phyloP scores from a whole-genome alignment of 1,140 invertebrate genomes.

The Pristionchus pacificus region DNA sequence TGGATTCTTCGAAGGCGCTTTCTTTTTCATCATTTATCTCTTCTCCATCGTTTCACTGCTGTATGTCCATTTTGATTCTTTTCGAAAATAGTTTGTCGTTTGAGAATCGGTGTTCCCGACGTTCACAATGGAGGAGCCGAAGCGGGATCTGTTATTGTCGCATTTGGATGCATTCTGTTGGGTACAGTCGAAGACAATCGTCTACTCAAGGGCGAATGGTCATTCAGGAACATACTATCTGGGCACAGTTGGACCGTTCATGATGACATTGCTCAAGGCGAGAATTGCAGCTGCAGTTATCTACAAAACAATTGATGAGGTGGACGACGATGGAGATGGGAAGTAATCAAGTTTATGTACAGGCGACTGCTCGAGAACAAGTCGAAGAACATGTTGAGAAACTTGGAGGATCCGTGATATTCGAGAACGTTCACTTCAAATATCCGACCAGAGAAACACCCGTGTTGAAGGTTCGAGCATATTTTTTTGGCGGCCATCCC shows the following conservation, averaged over 20 bases:
- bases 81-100: not conserved
- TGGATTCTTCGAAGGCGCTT: slow-evolving; percentile 38
- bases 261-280: slow-evolving; percentile 41
- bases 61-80: not conserved
- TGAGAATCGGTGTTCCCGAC: not conserved
- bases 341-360: not conserved
- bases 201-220: too few relatives aligned
- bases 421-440: not conserved
- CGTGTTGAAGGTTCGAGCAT: not conserved
- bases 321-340: too few relatives aligned
- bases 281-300: slow-evolving; percentile 35
- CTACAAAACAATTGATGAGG: slow-evolving; percentile 61
- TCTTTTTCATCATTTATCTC: slow-evolving; percentile 24
- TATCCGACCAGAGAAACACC: not conserved
- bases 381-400: not conserved
- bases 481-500: not conserved
- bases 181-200: slow-evolving; percentile 39
- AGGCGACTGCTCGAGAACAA: not conserved
- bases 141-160: not conserved
- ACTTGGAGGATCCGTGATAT: not conserved
- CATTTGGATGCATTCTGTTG: not conserved
- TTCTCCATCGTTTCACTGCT: slow-evolving; percentile 7
- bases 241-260: too few relatives aligned
- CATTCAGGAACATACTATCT: too few relatives aligned
- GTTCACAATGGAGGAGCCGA: not conserved